These are phyloP conservation scores for Mamestra brassicae DNA, from an alignment of 2,888 invertebrate genomes.

Conservation along the genomic window DNA sequence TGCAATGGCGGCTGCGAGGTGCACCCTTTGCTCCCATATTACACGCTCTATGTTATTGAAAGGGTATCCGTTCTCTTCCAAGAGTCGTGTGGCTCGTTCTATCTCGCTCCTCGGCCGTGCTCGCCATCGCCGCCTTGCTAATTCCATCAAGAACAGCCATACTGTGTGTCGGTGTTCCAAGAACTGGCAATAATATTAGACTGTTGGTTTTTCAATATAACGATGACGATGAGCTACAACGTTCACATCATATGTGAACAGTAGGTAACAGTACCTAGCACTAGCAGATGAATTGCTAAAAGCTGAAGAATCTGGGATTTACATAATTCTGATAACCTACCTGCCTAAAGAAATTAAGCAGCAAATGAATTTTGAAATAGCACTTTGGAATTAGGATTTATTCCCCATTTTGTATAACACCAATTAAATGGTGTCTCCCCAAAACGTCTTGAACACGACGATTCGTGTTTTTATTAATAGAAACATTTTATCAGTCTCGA, in stretches of 20 bases:
- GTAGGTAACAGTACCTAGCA: not conserved
- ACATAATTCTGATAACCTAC: not conserved
- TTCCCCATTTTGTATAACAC: not conserved
- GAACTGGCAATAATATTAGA: slow-evolving; percentile 69
- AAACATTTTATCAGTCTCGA: slow-evolving; percentile 75
- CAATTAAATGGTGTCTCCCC: slow-evolving; percentile 49
- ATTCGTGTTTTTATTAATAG: slow-evolving; percentile 76
- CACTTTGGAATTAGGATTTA: not conserved
- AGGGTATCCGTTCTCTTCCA: slow-evolving; percentile 78
- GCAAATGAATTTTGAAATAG: not conserved
- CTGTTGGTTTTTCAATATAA: not conserved
- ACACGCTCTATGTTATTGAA: slow-evolving; percentile 91
- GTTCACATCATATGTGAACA: not conserved
- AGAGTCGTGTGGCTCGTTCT: slow-evolving; percentile 75
- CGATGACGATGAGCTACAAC: not conserved
- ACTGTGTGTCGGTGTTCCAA: slow-evolving; percentile 81
- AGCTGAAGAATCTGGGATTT: not conserved
- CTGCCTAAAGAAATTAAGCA: not conserved
- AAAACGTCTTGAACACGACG: slow-evolving; percentile 67
- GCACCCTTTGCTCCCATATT: slow-evolving; percentile 92
- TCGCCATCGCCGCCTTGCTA: slow-evolving; percentile 92
- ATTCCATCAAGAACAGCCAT: slow-evolving; percentile 93
- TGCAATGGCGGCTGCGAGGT: slow-evolving; percentile 94
- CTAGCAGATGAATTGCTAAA: not conserved
- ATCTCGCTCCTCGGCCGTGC: slow-evolving; percentile 79